Base-by-base conservation (phyloP, 2,113 vertebrate genomes). In the Lanius collurio region DNA sequence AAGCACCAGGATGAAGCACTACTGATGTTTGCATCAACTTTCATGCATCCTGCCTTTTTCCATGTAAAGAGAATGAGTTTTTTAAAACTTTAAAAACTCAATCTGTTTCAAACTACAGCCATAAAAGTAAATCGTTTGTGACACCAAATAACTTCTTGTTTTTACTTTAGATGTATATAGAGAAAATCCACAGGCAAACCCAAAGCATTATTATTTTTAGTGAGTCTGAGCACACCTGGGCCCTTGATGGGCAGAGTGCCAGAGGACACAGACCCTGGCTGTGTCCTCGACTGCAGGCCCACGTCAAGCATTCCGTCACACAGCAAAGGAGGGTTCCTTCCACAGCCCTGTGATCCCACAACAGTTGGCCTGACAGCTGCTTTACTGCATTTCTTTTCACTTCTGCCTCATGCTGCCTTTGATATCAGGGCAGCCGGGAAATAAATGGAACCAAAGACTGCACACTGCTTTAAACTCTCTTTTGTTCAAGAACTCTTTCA, bases 361-460 rank as follows among this genome's bases (percentile, higher is more conserved):
- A 6, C 19, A 49, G 46, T 7, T 94, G 68, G 35, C 59, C 74
- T 1, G 0, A 35, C 46, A 87, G 89, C 65, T 92, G 76, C 75
- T 89, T 86, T 77, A 30, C 50, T 23, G 28, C 13, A 31, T 69
- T 95, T 68, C 42, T 13, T 76, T 49, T 31, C 9, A 10, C 47
- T 88, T 93, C n/a, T 67, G 14, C 35, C 73, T 83, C 4, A 1
- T n/a, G 35, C n/a, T 79, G 60, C 64, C 80, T 89, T 90, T 91
- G 90, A 27, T 93, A 69, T 56, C 42, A 65, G 31, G 94, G 50
- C 37, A 83, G 33, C n/a, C 35, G 15, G 37, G n/a, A 96, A 93
- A 94, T 83, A 84, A 94, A 90, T 28, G n/a, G 67, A 93, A 92
- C 23, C 33, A 73, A 62, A 93, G 15, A 83, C 14, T 77, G 35